Evolutionary conservation across 92 coral and sea anemone species (phyloP).

Genomic region (Epizoanthus scotinus): DNA sequence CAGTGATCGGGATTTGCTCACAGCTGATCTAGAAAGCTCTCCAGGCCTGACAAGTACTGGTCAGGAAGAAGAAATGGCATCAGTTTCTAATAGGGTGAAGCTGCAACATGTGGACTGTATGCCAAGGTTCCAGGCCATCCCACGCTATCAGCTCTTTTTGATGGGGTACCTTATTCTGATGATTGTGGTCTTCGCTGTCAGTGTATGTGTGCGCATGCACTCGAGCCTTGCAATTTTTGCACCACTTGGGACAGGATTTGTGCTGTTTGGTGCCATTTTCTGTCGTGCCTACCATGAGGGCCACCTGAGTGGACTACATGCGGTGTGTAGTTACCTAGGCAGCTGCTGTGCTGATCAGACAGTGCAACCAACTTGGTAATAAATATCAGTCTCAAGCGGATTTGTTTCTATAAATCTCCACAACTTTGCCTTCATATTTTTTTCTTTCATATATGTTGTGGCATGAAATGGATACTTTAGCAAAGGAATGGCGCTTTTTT

Average conservation of each 20-base stretch:
- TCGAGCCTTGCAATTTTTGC: background rate
- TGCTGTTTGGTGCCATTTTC: background rate
- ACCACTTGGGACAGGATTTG: background rate
- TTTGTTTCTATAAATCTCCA: no score
- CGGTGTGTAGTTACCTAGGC: slow-evolving; percentile 1
- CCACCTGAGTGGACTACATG: background rate
- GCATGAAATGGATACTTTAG: no score
- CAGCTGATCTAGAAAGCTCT: slow-evolving; percentile 2
- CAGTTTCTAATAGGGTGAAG: slow-evolving; percentile 8
- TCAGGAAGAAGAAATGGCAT: background rate
- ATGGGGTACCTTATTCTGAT: background rate
- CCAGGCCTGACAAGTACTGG: background rate
- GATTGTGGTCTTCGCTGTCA: background rate
- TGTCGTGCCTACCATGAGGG: slow-evolving; percentile 3
- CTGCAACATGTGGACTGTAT: background rate
- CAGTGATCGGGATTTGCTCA: background rate
- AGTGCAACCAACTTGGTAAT: background rate
- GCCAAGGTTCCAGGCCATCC: background rate
- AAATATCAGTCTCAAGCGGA: background rate
- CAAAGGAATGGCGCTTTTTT: no score
- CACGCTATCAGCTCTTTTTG: slow-evolving; percentile 3
- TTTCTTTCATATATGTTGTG: no score
- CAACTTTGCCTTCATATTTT: no score
- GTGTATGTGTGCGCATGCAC: slow-evolving; percentile 20
- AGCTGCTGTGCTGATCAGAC: slow-evolving; percentile 2